Base-by-base conservation (phyloP, 2,797 vertebrate species). In the Gallinago nigripennis region DNA sequence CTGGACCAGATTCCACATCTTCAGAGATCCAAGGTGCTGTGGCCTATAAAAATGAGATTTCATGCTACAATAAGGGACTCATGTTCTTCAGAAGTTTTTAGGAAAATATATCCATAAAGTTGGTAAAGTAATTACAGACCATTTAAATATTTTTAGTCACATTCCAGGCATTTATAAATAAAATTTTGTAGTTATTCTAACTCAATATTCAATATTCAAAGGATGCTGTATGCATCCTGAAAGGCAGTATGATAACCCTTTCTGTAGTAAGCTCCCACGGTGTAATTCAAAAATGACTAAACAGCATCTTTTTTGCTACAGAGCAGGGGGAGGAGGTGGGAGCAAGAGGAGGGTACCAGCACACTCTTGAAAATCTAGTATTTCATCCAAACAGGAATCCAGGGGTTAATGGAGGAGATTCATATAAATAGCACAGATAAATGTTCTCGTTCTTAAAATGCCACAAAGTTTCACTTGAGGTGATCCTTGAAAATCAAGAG, bases 401-500 rank as follows among this genome's bases (percentile, higher is more conserved):
- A 85, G 41, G 81, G 66, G 87, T 95, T 95, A 92, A 95, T 48
- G 20, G 56, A 58, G 30, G 79, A 82, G n/a, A 30, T 84, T 95
- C 89, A 70, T 51, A 71, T 91, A 96, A 96, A 96, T 54, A 97
- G 88, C 58, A 86, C 79, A 82, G 76, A 91, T 90, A 95, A 94
- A 96, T 35, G 41, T 50, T 94, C 93, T 83, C 71, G 54, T 84
- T 95, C 91, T 94, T 94, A 92, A 97, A 97, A 97, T 94, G 95
- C 93, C 94, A 94, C 63, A 58, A 82, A 91, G 86, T 97, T 96
- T 97, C 95, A 88, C 92, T 95, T 78, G 96, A 95, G 93, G 92
- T 95, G 81, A 97, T 95, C 90, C 90, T 97, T 97, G 73, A 96
- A 96, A 95, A 97, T 73, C 56, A 86, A 94, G 90, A 80, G 70